Base-by-base conservation (phyloP, 2,113 vertebrate genomes). In the Sphaerodactylus townsendi region DNA sequence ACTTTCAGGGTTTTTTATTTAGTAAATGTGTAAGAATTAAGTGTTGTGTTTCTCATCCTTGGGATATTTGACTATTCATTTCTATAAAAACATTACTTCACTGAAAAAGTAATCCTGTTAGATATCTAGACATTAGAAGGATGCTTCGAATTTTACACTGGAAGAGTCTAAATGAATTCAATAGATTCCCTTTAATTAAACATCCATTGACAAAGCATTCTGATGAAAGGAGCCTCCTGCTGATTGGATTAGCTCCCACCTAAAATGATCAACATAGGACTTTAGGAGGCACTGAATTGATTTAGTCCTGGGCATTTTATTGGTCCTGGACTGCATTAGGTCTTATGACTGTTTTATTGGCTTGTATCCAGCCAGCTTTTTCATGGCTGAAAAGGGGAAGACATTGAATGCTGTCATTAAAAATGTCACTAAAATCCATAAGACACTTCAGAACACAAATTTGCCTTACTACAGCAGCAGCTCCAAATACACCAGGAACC, bases 1-100 rank as follows among this genome's bases (percentile, higher is more conserved):
- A 77, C 69, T 77, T 77, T 3, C 14, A 3, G 69, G 77, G 25
- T 82, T 75, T 86, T 78, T 6, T 11, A 69, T 82, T 82, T 77
- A 56, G 73, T 81, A 83, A 64, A 79, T 13, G 14, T 77, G 11
- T 15, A 70, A 81, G 28, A 39, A 83, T 85, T 1, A 30, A 90
- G 41, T 82, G 15, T 15, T 81, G 33, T 71, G 5, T 17, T 23
- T 53, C 78, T 56, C 74, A 1, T 69, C 6, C 2, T 85, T 77
- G 19, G 0, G 66, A 2, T 78, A 76, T 46, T 71, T n/a, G 19
- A 35, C 33, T 88, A 86, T 75, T 25, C 70, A 70, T 70, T 17
- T 66, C 0, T 69, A 56, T 17, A 14, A 79, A 74, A 48, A 35
- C 4, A 3, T 0, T n/a, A 76, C 70, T 91, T 90, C 73, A 73